Evolutionary conservation across 2,888 invertebrate genomes (phyloP), one percentile per base, ranked within the genome.

Genomic region (Corbicula japonica): DNA sequence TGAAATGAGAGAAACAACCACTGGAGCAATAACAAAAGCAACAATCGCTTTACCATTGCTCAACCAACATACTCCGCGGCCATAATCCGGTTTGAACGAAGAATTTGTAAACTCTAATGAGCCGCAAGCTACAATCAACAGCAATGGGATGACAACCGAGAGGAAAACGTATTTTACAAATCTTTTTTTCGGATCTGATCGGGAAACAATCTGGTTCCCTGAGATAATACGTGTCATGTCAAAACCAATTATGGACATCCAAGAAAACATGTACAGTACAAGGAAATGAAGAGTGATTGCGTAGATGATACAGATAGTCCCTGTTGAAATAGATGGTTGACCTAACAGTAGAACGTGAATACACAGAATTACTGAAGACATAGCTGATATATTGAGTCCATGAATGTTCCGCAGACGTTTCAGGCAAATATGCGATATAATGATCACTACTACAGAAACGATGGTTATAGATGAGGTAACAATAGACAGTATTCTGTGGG

Each of bases 161-260:
- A 73, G 4, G 6, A 38, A 1, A 18, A 23, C 6, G 26, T 73
- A 69, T n/a, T 34, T 38, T 12, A 61, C 18, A 41, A 73, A 78
- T 18, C 32, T 34, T 28, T 66, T 54, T 5, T 30, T 12, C 4
- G 46, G 46, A 30, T 56, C 56, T 21, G 23, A 35, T 23, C 44
- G 26, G 18, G 56, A 10, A 1, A 50, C 26, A 34, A 50, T 21
- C 5, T 35, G n/a, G 34, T 69, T 68, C 1, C 62, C 12, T n/a
- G 38, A 1, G 32, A 78, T 69, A 32, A 56, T 63, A 12, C 66
- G 21, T 2, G 77, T 46, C 69, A 78, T 69, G 44, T 78, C 77
- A 38, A 56, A 32, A 5, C 73, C 77, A n/a, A 78, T 78, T 10
- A 72, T 63, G 32, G 61, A 69, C 50, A 68, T 69, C 77, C 77